Conservation (phyloP, 2,113 vertebrate genomes). For the Leptobrachium leishanense region DNA sequence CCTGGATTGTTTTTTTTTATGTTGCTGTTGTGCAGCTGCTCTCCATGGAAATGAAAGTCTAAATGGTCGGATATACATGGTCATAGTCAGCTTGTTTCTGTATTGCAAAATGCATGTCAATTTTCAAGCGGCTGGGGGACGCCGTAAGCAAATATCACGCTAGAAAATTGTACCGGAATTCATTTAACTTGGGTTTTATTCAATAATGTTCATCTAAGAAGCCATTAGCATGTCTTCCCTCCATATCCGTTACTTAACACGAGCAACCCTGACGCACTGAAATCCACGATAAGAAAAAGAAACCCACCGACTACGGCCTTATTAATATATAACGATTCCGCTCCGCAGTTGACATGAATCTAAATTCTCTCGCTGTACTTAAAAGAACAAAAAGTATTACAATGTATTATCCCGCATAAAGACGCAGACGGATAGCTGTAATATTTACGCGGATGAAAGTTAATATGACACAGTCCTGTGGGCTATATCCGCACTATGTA, state of each 20-base stretch:
- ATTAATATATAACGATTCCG: conserved; percentile 59
- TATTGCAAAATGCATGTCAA: conserved; percentile 49
- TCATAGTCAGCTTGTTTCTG: conserved; percentile 46
- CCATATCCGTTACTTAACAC: conserved; percentile 55
- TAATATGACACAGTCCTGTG: conserved; percentile 56
- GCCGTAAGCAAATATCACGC: conserved; percentile 44
- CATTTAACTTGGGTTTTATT: conserved; percentile 47
- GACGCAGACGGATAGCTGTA: conserved; percentile 55
- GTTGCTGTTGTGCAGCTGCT: conserved; percentile 32
- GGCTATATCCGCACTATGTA: conserved; percentile 64
- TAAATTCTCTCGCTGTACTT: conserved; percentile 60
- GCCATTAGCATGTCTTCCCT: conserved; percentile 54
- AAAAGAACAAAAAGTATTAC: conserved; percentile 56
- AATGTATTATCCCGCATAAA: conserved; percentile 61
- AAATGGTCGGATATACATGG: conserved; percentile 46
- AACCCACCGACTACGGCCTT: conserved; percentile 66
- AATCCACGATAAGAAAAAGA: conserved; percentile 49
- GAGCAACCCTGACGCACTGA: conserved; percentile 58
- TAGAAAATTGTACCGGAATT: conserved; percentile 30
- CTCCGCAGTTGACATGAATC: conserved; percentile 68
- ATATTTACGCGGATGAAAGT: conserved; percentile 60
- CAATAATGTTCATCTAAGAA: conserved; percentile 63
- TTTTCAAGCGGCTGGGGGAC: conserved; percentile 32
- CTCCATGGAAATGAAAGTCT: conserved; percentile 46
- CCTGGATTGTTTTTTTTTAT: conserved; percentile 20